A percentile compares a stretch with the other conserved stretches of the same genome.
Evolutionary conservation across 2,888 invertebrate species (phyloP).

Genomic region (Thysanoteuthis rhombus): DNA sequence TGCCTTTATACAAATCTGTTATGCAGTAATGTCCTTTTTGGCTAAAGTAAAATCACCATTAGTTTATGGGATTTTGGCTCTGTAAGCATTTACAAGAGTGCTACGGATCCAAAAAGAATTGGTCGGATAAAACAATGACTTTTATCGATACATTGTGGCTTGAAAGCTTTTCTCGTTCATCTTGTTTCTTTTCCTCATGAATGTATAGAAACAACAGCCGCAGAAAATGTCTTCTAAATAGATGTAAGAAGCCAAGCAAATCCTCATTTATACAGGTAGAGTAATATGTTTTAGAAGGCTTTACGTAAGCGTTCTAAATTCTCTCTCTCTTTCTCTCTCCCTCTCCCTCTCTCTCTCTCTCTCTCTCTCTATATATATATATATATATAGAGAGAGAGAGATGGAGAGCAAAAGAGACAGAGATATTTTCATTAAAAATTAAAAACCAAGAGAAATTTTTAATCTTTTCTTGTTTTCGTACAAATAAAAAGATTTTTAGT

Average conservation of each 20-base stretch:
- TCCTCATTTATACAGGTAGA: background rate
- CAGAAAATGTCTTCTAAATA: background rate
- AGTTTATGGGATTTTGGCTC: background rate
- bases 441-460: too few species aligned
- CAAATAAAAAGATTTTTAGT: too few species aligned
- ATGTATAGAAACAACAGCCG: background rate
- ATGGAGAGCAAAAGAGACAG: too few species aligned
- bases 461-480: too few species aligned
- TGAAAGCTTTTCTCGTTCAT: background rate
- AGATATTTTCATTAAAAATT: too few species aligned
- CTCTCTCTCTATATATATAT: too few species aligned
- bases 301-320: too few species aligned
- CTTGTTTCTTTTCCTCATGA: background rate
- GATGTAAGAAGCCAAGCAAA: background rate
- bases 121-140: background rate
- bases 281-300: background rate
- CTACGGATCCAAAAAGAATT: background rate
- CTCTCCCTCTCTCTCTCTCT: too few species aligned
- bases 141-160: background rate
- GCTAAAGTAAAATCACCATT: conserved; percentile 12
- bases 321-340: too few species aligned
- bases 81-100: background rate
- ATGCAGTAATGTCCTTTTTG: background rate
- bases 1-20: background rate
- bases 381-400: too few species aligned